Conservation (phyloP, 1,140 invertebrate genomes). For the Ridgeia piscesae region DNA sequence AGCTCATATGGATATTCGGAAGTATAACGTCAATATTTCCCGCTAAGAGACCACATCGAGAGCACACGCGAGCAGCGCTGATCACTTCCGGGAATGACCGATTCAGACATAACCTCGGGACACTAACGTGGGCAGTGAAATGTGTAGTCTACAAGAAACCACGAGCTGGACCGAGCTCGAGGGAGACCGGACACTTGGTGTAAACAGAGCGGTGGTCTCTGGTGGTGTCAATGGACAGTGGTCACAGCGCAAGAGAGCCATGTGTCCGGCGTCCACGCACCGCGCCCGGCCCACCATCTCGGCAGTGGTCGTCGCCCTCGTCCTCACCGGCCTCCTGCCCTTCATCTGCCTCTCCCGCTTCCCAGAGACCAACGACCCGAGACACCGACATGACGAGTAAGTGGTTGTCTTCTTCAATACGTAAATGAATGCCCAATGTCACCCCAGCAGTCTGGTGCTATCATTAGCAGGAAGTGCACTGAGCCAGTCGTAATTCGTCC, state of each 20-base stretch:
- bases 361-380: background rate
- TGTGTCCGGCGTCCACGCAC: background rate
- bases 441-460: too few species aligned
- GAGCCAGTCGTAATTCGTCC: too few species aligned
- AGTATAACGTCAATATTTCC: background rate
- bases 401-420: background rate
- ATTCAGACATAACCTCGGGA: background rate
- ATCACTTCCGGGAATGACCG: background rate
- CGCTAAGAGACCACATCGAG: background rate
- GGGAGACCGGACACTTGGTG: background rate
- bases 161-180: background rate
- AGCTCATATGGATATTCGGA: background rate
- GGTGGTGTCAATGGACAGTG: background rate
- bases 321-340: background rate
- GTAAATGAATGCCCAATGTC: too few species aligned
- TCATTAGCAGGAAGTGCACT: too few species aligned
- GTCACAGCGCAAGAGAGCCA: background rate
- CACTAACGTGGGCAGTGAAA: background rate
- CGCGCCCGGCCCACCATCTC: background rate
- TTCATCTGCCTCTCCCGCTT: background rate
- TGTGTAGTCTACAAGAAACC: background rate
- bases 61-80: background rate
- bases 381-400: background rate
- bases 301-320: background rate
- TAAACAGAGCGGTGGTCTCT: background rate